phyloP scores from a whole-genome alignment of 2,113 vertebrate genomes.

The Malaclemys terrapin region DNA sequence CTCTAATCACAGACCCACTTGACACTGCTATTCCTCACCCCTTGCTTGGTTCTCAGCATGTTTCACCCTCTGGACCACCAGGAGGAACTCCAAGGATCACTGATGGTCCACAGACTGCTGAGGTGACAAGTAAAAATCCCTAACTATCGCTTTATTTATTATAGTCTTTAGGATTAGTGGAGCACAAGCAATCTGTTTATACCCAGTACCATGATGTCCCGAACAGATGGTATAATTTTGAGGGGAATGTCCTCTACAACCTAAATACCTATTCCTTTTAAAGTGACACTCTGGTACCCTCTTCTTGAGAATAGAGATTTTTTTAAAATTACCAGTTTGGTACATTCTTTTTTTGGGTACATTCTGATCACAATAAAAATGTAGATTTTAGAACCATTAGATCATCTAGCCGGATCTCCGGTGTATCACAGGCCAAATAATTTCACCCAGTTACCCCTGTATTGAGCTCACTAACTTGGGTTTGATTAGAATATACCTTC shows the following conservation, averaged over 20 bases:
- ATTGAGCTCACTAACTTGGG: neutral
- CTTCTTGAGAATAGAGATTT: neutral
- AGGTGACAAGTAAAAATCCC: neutral
- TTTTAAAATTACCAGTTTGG: neutral
- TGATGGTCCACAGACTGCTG: fast-evolving
- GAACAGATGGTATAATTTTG: neutral
- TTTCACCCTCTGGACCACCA: fast-evolving
- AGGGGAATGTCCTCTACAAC: fast-evolving
- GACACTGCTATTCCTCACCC: neutral
- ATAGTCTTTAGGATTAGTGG: neutral
- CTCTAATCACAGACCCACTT: neutral
- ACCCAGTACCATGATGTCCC: neutral
- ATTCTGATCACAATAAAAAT: neutral
- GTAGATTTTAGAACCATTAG: neutral
- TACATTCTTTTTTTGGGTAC: neutral
- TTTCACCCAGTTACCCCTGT: neutral
- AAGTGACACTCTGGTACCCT: neutral
- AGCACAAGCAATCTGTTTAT: neutral
- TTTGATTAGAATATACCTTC: neutral
- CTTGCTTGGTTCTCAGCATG: neutral
- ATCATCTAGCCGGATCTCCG: neutral
- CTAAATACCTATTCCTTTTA: fast-evolving
- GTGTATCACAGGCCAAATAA: neutral
- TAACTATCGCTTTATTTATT: neutral
- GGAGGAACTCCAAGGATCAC: neutral